Conservation (phyloP, 2,888 invertebrate genomes). For the Stenodera caucasica region DNA sequence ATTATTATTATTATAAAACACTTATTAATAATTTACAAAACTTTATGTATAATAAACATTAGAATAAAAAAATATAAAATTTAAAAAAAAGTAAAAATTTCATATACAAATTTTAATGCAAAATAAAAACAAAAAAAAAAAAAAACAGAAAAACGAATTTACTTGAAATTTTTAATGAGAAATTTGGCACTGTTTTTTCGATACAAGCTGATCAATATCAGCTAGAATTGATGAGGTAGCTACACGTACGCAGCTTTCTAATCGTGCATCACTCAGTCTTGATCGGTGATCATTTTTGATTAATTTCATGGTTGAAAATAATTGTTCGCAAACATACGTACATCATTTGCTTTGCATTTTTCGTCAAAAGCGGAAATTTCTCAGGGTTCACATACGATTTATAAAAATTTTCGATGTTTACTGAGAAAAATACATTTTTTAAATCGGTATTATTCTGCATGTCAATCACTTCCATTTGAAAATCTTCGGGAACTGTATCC, state of each 20-base stretch:
- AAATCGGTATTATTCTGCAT: too few relatives aligned
- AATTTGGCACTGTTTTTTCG: slow-evolving; percentile 28
- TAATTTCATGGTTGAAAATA: slow-evolving; percentile 29
- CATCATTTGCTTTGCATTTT: slow-evolving; percentile 27
- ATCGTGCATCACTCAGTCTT: slow-evolving; percentile 27
- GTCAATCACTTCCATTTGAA: slow-evolving; percentile 29
- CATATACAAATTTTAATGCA: not conserved
- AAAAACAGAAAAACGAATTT: too few relatives aligned
- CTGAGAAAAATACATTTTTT: too few relatives aligned
- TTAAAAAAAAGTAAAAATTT: too few relatives aligned
- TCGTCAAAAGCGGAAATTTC: slow-evolving; percentile 25
- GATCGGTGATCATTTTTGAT: slow-evolving; percentile 26
- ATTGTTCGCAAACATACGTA: slow-evolving; percentile 28
- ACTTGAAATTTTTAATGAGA: slow-evolving; percentile 24
- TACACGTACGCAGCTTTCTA: slow-evolving; percentile 30
- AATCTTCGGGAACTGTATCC: slow-evolving; percentile 27
- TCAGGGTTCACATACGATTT: slow-evolving; percentile 24
- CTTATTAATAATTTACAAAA: not conserved
- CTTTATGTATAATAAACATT: not conserved
- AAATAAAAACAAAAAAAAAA: slow-evolving; percentile 10
- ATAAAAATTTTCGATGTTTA: slow-evolving; percentile 9
- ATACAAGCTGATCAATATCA: slow-evolving; percentile 20
- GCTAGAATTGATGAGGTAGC: slow-evolving; percentile 25
- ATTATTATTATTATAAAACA: too few relatives aligned
- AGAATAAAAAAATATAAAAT: too few relatives aligned